Evolutionary conservation across 2,113 vertebrate species (phyloP), one percentile per base, ranked within the genome.

Genomic region (Pachyramphus minor): DNA sequence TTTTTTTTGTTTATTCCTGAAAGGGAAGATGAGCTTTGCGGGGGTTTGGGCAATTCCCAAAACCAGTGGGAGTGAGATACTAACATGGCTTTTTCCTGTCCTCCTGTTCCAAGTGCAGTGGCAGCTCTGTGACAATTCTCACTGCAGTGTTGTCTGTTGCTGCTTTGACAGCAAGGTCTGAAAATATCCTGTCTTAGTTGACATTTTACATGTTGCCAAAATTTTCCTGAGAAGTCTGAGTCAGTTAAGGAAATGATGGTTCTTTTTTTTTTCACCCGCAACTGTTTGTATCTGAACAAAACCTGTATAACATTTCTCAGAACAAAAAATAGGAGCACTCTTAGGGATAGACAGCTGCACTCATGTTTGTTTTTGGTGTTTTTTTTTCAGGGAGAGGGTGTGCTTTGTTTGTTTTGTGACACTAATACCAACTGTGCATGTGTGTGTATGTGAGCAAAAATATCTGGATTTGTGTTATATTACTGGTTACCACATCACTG

Each of bases 41-140:
- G 79, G 78, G n/a, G 42, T 80, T 91, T 88, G 93, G 82, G 72
- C 69, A 58, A 66, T 72, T 95, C 69, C 87, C 90, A 62, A 84
- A 86, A 67, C 4, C 73, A 79, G 84, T 76, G 78, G 81, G 87
- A 84, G 44, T 53, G 77, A 62, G 59, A 49, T 79, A 77, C 12
- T 85, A 56, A 68, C 13, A 3, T 37, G 80, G 53, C 39, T 91
- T 31, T 90, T 96, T 93, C 90, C 92, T 90, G 87, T 90, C 67
- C 33, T 79, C 71, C 67, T 89, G 30, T 91, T 90, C 50, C 62
- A 73, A 81, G 30, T 87, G 50, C 56, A 39, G 56, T 63, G 80
- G 84, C 41, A 68, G 44, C 44, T 95, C 91, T 87, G 60, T 84
- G 60, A 42, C 91, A 15, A 11, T 82, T 89, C 79, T 93, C 24